A percentile compares a stretch with the other conserved stretches of the same genome.
Evolutionary conservation across 2,888 invertebrate genomes (phyloP).

Genomic region (Hypselothyrea guttata): DNA sequence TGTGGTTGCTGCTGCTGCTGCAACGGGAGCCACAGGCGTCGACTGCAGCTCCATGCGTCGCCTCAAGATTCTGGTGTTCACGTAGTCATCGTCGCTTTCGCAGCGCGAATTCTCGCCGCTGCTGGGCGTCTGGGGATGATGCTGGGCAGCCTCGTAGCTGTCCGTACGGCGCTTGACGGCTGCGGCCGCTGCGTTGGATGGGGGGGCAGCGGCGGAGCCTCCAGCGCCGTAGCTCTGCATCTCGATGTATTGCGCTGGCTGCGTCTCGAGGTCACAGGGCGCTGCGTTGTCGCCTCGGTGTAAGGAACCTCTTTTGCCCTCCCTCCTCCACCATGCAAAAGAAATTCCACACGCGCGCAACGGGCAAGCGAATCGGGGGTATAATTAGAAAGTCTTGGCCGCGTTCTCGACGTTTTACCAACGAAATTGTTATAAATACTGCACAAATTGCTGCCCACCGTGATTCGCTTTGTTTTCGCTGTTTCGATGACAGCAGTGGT

Average conservation of each 20-base stretch:
- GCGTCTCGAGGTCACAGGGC: conserved; percentile 57
- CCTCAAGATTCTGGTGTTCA: conserved; percentile 57
- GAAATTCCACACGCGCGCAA: conserved; percentile 61
- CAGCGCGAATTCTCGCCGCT: conserved; percentile 83
- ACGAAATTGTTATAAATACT: conserved; percentile 44
- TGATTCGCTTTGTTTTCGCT: conserved; percentile 42
- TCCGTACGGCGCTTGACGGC: conserved; percentile 69
- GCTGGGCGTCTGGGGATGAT: conserved; percentile 62
- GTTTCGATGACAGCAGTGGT: conserved; percentile 12
- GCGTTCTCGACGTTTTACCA: conserved; percentile 24
- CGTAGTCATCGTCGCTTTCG: conserved; percentile 84
- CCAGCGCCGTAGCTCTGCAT: conserved; percentile 70
- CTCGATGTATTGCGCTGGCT: conserved; percentile 61
- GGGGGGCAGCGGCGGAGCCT: conserved; percentile 45
- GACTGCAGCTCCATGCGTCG: conserved; percentile 58
- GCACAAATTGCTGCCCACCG: conserved; percentile 24
- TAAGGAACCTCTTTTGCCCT: conserved; percentile 56
- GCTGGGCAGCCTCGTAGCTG: conserved; percentile 67
- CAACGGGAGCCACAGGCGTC: conserved; percentile 45
- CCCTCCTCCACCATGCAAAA: conserved; percentile 59
- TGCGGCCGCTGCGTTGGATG: conserved; percentile 52
- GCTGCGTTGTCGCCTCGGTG: conserved; percentile 64
- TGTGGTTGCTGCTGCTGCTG: conserved; percentile 8
- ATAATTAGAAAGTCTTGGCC: conserved; percentile 10
- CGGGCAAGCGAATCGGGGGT: conserved; percentile 37